A percentile compares a stretch with the other conserved stretches of the same genome.
Evolutionary conservation across 2,888 invertebrate species (phyloP).

Genomic region (Nomada fabriciana): DNA sequence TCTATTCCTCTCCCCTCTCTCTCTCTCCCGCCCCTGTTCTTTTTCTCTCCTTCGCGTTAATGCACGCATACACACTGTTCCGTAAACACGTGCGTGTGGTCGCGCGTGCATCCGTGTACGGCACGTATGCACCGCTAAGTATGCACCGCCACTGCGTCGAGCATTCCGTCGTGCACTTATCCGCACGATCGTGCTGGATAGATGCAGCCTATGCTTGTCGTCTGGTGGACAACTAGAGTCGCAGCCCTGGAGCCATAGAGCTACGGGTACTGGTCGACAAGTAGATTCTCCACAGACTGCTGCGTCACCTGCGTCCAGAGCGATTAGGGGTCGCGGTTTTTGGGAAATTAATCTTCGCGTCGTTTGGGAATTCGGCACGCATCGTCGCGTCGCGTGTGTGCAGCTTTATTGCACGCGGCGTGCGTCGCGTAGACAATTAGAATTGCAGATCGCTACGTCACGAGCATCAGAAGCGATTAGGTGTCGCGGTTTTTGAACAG

Average conservation of each 20-base stretch:
- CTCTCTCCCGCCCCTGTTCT: neutral
- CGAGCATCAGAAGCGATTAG: no score
- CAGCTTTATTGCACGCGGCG: no score
- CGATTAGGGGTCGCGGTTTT: no score
- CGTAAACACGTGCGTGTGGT: neutral
- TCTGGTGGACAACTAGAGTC: constrained; percentile 19
- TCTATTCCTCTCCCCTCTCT: neutral
- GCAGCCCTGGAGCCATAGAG: neutral
- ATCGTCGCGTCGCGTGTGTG: no score
- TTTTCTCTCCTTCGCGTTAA: neutral
- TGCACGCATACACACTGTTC: neutral
- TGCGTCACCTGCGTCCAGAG: no score
- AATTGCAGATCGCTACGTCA: no score
- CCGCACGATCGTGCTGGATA: constrained; percentile 57
- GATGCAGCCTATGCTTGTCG: constrained; percentile 9
- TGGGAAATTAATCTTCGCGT: no score
- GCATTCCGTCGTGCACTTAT: constrained; percentile 70
- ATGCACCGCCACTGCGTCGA: constrained; percentile 61
- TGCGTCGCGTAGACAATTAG: no score
- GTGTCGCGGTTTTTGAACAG: no score
- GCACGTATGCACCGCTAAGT: constrained; percentile 67
- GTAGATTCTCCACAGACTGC: neutral
- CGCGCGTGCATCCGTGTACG: constrained; percentile 38
- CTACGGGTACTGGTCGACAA: neutral
- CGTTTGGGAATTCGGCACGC: no score